Evolutionary conservation across 2,888 invertebrate genomes (phyloP).

Genomic region (Schrankia costaestrigalis): DNA sequence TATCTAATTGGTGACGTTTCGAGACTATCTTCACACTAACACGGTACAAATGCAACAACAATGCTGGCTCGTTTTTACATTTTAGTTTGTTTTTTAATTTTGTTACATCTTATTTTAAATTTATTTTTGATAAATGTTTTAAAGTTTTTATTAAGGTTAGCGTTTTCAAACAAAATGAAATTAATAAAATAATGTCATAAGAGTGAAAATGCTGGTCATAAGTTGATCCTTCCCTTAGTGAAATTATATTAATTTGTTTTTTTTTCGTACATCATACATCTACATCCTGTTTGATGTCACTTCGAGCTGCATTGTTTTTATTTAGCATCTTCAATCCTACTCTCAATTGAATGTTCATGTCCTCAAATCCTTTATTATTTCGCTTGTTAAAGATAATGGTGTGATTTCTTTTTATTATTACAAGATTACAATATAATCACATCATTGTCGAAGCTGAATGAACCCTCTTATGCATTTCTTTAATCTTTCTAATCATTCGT

Average conservation of each 20-base stretch:
- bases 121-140: too few relatives aligned
- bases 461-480: conserved; percentile 15
- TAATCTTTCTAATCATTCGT: conserved; percentile 45
- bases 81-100: too few relatives aligned
- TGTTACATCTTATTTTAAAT: too few relatives aligned
- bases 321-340: conserved; percentile 36
- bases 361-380: conserved; percentile 20
- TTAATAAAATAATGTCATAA: too few relatives aligned
- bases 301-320: conserved; percentile 18
- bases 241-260: conserved; percentile 12
- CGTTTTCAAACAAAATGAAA: too few relatives aligned
- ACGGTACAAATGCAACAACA: too few relatives aligned
- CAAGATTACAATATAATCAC: conserved; percentile 17
- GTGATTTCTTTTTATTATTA: too few relatives aligned
- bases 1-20: too few relatives aligned
- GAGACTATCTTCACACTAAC: too few relatives aligned
- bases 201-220: conserved; percentile 13
- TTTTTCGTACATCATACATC: conserved; percentile 21
- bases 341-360: conserved; percentile 25
- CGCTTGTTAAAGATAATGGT: conserved; percentile 22
- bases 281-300: conserved; percentile 12
- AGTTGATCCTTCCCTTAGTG: conserved; percentile 11
- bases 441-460: conserved; percentile 23
- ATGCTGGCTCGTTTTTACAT: too few relatives aligned
- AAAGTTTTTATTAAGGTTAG: too few relatives aligned